Evolutionary conservation across 2,888 invertebrate species (phyloP).

Genomic region (Siphonodentalium dalli): DNA sequence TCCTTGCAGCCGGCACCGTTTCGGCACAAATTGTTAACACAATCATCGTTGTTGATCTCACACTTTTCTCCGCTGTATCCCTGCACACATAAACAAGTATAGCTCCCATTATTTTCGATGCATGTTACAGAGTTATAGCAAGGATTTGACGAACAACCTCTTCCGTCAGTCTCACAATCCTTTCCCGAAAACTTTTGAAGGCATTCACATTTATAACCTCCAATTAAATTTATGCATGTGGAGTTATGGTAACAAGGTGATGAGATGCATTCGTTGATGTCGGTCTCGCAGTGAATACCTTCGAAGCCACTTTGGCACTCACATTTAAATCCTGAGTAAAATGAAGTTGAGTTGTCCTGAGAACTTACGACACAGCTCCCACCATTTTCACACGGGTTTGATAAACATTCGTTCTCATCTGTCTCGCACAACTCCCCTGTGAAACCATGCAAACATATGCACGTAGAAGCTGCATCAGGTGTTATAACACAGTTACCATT

Average conservation of each 20-base stretch:
- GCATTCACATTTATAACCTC: conserved; percentile 72
- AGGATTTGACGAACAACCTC: conserved; percentile 91
- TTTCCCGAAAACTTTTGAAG: conserved; percentile 30
- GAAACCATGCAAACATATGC: conserved; percentile 43
- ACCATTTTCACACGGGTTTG: conserved; percentile 92
- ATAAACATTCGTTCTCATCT: conserved; percentile 92
- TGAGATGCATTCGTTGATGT: conserved; percentile 37
- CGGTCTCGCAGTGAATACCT: conserved; percentile 36
- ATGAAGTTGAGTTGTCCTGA: conserved; percentile 31
- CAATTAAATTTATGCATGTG: conserved; percentile 39
- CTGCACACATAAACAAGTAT: conserved; percentile 33
- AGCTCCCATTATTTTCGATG: conserved; percentile 31
- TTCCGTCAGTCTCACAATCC: conserved; percentile 82
- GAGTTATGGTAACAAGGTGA: conserved; percentile 38
- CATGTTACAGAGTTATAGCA: conserved; percentile 91
- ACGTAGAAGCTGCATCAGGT: conserved; percentile 22
- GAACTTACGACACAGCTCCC: conserved; percentile 83
- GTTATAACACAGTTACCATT: conserved; percentile 43
- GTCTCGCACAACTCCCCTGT: conserved; percentile 43
- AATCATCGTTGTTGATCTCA: conserved; percentile 43
- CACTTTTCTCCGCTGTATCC: conserved; percentile 38
- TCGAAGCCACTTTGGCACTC: conserved; percentile 35
- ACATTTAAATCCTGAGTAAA: conserved; percentile 42
- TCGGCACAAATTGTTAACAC: conserved; percentile 33
- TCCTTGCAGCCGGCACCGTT: conserved; percentile 42